Evolutionary conservation across 2,113 vertebrate species (phyloP), one percentile per base, ranked within the genome.

Genomic region (Eupsittula cactorum): DNA sequence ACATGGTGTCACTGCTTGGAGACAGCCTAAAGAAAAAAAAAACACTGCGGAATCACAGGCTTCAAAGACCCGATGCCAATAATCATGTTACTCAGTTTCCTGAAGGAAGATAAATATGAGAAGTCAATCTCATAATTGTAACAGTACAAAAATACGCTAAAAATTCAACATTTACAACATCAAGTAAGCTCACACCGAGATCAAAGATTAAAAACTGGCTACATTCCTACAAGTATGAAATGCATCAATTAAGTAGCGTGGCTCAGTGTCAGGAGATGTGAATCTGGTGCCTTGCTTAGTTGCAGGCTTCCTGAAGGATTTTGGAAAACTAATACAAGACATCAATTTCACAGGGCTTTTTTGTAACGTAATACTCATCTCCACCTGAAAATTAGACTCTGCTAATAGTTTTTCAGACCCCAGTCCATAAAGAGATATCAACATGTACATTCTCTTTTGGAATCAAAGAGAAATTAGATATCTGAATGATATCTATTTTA

Each of bases 1-100:
- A 97, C 96, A 92, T 96, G 39, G 69, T 96, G 95, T 97, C 95
- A 97, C 92, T 91, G 73, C 95, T 55, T 68, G 95, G 83, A 98
- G 93, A 96, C 80, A 95, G 95, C 64, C 86, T 63, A 7, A 70
- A 96, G 94, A 91, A 67, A 92, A 92, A 67, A 95, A 76, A 65
- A 4, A 12, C 7, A 35, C 77, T 10, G 33, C 0, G 1, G 95
- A 91, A 96, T 49, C 2, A 1, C 42, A 24, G 67, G 42, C 64
- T 87, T 93, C 90, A 93, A 96, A 97, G 93, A 92, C 67, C 57
- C 0, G 7, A 77, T 93, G 80, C 92, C 70, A 95, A 95, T 80
- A 95, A 93, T 86, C 28, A 47, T 35, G 82, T 84, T 92, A 82
- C 57, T 82, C 8, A 7, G 82, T 44, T 94, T 97, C 80, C 87